Evolutionary conservation across 2,797 vertebrate species (phyloP), one percentile per base, ranked within the genome.

Genomic region (Labroides dimidiatus): DNA sequence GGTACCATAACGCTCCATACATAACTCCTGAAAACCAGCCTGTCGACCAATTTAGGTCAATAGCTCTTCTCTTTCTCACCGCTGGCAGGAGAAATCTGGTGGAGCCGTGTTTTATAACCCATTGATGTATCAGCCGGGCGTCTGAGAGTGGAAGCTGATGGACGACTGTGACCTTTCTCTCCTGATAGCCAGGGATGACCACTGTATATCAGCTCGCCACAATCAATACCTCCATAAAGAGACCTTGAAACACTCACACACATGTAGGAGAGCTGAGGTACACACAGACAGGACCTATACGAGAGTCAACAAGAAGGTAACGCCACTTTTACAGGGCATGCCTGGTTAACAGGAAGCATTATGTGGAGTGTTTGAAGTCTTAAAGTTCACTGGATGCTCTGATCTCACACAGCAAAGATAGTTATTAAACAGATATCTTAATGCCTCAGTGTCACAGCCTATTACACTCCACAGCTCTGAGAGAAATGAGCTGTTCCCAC

Each of bases 121-220:
- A 17, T 20, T 78, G 85, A 84, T 66, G 69, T 70, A 78, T 84
- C 76, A 70, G 71, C 47, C 6, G 20, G 72, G 55, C 58, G 67
- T 70, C 65, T 72, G 39, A 30, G 65, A 50, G 42, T 41, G 54
- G 10, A 50, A 49, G 39, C 77, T 90, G 88, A 90, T 87, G 77
- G 78, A 90, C 69, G 74, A 80, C 3, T 1, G 75, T 73, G 87
- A 90, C 86, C 89, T 91, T 89, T 92, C 53, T 82, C 50, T 79
- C 24, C 67, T 65, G 66, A 88, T 82, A 81, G 80, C 45, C 76
- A 44, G 75, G 51, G 42, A 77, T 85, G 80, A 81, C 87, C 83
- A 65, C 72, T 47, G 72, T 86, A 81, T 58, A 82, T 87, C 64
- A 85, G 67, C 68, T 24, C n/a, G 49, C 51, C 30, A 0, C 74